phyloP scores from a whole-genome alignment of 1,140 invertebrate genomes.

The Platorchestia sp. region DNA sequence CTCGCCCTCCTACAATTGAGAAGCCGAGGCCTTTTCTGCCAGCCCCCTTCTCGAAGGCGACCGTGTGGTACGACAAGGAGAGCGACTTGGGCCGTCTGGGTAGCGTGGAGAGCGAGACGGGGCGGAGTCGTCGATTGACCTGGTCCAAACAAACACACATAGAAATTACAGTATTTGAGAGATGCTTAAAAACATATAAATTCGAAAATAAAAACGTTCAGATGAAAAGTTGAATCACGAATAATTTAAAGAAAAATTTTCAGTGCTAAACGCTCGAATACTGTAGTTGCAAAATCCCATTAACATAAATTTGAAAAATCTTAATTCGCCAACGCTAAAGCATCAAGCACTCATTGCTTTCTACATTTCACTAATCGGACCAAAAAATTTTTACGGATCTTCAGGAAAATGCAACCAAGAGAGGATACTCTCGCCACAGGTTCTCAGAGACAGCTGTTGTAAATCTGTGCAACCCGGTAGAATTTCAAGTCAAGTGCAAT shows the following conservation, averaged over 20 bases:
- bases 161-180: too few species aligned
- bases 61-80: conserved; percentile 67
- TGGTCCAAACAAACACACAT: conserved; percentile 6
- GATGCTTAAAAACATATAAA: too few species aligned
- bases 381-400: too few species aligned
- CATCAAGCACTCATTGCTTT: too few species aligned
- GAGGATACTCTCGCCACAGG: neutral
- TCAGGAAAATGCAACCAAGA: neutral
- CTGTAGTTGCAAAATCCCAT: neutral
- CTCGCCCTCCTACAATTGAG: conserved; percentile 75
- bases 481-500: neutral
- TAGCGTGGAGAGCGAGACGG: conserved; percentile 67
- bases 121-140: conserved; percentile 58
- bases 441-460: neutral
- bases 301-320: too few species aligned
- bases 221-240: neutral
- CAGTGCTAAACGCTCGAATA: neutral
- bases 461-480: neutral
- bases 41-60: conserved; percentile 72
- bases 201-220: too few species aligned
- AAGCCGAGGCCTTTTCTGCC: conserved; percentile 74
- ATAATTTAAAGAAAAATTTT: neutral
- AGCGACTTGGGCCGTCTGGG: conserved; percentile 69
- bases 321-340: too few species aligned
- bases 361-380: too few species aligned